Evolutionary conservation across 2,113 vertebrate genomes (phyloP), one percentile per base, ranked within the genome.

Genomic region (Athene noctua): DNA sequence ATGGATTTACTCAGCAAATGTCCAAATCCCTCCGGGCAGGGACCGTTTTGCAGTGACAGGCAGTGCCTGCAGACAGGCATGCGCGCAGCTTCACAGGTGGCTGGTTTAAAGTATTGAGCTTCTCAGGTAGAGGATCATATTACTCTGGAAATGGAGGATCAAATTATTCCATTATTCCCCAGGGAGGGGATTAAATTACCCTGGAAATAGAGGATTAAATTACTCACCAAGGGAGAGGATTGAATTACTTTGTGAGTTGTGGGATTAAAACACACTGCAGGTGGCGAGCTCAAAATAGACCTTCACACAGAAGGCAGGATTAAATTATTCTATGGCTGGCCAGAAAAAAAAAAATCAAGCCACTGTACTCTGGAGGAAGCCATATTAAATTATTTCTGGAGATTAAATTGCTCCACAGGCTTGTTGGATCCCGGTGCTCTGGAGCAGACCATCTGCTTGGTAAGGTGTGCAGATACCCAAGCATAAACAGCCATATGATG

Each of bases 191-290:
- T 96, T 96, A 96, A 97, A 97, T 97, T 96, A 97, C 92, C 91
- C 95, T 95, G 97, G 97, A 97, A 97, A 92, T 89, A 89, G 94
- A 96, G 96, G 97, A 97, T 97, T 97, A 97, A 97, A 97, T 97
- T 97, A 97, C 95, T 96, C 91, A 79, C 94, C 95, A 97, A 95
- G 95, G 94, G 94, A 97, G 91, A 97, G 92, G 95, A 97, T 95
- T 97, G 94, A 96, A 97, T 97, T 97, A 95, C 89, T 94, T 70
- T 73, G 62, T 59, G 95, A 95, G 91, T 88, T 77, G 94, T 62
- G 96, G 96, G 96, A 97, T 97, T 97, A 97, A 97, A 97, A 94
- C 95, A 84, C 86, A 92, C 89, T 42, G 86, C 94, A 96, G 94
- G 95, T 96, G 95, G 89, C 89, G 87, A 94, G 1, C 95, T 96